A percentile compares a stretch with the other conserved stretches of the same genome.
Conservation (phyloP, 2,888 invertebrate genomes). For the Subacronicta megacephala region DNA sequence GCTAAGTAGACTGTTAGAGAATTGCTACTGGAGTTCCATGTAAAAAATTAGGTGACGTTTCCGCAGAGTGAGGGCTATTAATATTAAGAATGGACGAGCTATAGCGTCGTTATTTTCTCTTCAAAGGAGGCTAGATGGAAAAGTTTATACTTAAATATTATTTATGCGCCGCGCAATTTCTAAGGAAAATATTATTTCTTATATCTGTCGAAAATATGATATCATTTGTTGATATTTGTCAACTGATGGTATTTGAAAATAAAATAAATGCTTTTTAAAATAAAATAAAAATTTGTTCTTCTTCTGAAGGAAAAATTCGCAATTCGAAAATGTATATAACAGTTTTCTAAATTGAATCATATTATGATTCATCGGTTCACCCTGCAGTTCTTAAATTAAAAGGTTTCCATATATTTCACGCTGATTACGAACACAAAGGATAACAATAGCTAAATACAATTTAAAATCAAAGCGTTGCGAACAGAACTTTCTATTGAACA, state of each 20-base stretch:
- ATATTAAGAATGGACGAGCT: constrained; percentile 26
- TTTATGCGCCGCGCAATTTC: background rate
- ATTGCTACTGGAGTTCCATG: constrained; percentile 23
- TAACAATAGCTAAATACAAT: constrained; percentile 43
- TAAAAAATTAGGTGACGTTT: constrained; percentile 21
- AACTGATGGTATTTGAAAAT: no score
- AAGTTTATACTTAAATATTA: background rate
- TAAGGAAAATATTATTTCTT: no score
- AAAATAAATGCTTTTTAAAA: no score
- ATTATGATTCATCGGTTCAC: no score
- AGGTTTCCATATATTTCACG: constrained; percentile 26
- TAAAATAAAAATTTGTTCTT: no score
- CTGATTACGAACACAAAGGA: constrained; percentile 42
- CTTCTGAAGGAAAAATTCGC: no score
- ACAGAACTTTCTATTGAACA: constrained; percentile 48
- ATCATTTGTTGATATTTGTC: no score
- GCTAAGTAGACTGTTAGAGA: constrained; percentile 31
- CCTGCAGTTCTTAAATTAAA: constrained; percentile 2
- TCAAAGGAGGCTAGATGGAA: background rate
- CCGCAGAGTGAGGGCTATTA: constrained; percentile 24
- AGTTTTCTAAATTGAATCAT: no score
- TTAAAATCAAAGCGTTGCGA: constrained; percentile 40
- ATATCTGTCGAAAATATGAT: no score
- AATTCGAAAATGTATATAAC: no score
- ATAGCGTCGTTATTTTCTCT: constrained; percentile 22